Conservation (phyloP, 2,113 vertebrate species). For the Circaetus gallicus region DNA sequence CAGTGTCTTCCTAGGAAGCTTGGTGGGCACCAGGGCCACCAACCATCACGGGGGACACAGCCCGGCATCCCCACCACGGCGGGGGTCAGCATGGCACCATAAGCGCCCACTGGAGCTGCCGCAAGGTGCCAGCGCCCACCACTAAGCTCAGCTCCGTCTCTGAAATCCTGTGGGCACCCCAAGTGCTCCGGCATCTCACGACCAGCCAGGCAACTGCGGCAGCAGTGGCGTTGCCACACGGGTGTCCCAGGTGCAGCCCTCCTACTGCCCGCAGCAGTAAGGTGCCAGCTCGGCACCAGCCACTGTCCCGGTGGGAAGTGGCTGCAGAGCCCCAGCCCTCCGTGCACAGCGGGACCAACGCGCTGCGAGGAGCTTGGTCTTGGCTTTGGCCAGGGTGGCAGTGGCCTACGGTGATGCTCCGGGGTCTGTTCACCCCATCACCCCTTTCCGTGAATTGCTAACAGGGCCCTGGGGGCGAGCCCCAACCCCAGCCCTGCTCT, state of each 20-base stretch:
- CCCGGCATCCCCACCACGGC: accelerated
- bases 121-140: background rate
- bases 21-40: background rate
- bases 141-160: background rate
- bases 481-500: background rate
- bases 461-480: accelerated
- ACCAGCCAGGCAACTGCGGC: too few species aligned
- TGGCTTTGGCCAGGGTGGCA: accelerated
- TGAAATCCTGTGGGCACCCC: background rate
- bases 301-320: accelerated
- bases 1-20: background rate
- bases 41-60: too few species aligned
- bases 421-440: accelerated
- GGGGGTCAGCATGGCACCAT: accelerated
- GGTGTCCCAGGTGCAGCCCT: background rate
- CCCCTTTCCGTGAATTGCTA: accelerated
- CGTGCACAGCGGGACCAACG: accelerated
- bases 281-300: too few species aligned
- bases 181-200: background rate
- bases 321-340: too few species aligned
- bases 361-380: accelerated
- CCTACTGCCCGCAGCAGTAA: accelerated
- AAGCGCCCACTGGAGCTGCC: background rate
- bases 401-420: accelerated
- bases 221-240: accelerated